phyloP scores from a whole-genome alignment of 2,888 invertebrate genomes.

The Rhagophthalmus giganteus region DNA sequence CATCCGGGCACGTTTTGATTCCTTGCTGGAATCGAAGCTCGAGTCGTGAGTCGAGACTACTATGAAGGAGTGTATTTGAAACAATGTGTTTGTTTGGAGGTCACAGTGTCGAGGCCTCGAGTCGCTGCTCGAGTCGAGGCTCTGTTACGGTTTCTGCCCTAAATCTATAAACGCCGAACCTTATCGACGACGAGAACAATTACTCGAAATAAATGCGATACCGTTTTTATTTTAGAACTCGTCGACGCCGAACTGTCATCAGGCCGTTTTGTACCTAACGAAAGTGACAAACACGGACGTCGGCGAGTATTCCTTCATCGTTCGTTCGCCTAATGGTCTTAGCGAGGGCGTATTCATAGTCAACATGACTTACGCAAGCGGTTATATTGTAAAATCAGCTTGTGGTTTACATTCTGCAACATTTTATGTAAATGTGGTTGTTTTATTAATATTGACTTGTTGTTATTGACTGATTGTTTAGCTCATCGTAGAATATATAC shows the following conservation, averaged over 20 bases:
- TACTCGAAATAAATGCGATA: no score
- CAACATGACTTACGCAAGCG: constrained; percentile 62
- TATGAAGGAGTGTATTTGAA: no score
- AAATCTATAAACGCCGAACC: no score
- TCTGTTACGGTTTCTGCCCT: background rate
- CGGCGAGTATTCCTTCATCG: constrained; percentile 67
- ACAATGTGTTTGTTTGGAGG: no score
- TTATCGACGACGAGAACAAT: no score
- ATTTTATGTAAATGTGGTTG: constrained; percentile 50
- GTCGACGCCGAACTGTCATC: constrained; percentile 62
- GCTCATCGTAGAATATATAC: constrained; percentile 26
- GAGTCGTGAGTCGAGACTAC: no score
- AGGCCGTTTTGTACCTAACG: constrained; percentile 62
- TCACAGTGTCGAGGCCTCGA: no score
- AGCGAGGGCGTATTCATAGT: constrained; percentile 66
- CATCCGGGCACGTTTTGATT: no score
- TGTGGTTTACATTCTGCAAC: constrained; percentile 39
- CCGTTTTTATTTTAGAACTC: constrained; percentile 58
- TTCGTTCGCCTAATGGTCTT: constrained; percentile 64
- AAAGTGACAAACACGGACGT: constrained; percentile 62
- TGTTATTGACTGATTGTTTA: constrained; percentile 50
- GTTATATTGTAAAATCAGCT: constrained; percentile 48
- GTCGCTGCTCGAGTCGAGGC: no score
- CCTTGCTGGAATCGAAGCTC: no score
- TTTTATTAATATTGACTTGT: constrained; percentile 47